These are phyloP conservation scores for Amazona guildingii DNA, from an alignment of 2,113 vertebrate genomes.

Conservation along the genomic window DNA sequence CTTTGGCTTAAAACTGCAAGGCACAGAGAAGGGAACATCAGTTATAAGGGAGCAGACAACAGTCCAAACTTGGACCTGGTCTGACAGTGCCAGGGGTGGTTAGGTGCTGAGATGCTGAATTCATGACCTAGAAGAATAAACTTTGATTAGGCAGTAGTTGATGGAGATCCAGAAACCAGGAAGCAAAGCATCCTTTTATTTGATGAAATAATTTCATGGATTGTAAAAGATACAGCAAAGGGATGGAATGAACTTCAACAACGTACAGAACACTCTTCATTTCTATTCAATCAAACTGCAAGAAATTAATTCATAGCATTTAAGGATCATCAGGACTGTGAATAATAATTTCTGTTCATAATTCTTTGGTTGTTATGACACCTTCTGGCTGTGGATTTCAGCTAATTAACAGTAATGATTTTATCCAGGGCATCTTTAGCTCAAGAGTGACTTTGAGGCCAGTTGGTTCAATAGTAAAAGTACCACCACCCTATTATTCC, in stretches of 20 bases:
- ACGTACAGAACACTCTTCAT: not conserved
- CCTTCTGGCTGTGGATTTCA: constrained; percentile 54
- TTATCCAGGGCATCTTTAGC: not conserved
- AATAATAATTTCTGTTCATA: constrained; percentile 17
- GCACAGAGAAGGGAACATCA: not conserved
- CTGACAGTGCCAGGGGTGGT: not conserved
- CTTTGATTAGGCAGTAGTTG: not conserved
- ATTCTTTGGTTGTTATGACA: constrained; percentile 55
- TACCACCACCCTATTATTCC: not conserved
- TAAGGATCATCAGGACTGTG: not conserved
- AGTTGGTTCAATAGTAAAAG: not conserved
- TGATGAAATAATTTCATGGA: not conserved
- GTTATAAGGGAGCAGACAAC: not conserved
- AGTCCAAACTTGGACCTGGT: not conserved
- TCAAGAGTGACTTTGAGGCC: not conserved
- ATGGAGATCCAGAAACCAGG: not conserved
- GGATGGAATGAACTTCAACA: not conserved
- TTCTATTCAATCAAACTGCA: not conserved
- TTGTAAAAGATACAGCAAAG: not conserved
- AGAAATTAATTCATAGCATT: not conserved
- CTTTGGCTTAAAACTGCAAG: not conserved
- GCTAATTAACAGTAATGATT: constrained; percentile 44
- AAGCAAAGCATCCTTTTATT: not conserved
- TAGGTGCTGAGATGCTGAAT: not conserved
- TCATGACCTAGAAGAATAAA: not conserved